Evolutionary conservation across 2,888 invertebrate genomes (phyloP), one percentile per base, ranked within the genome.

Genomic region (Elaeidobius kamerunicus): DNA sequence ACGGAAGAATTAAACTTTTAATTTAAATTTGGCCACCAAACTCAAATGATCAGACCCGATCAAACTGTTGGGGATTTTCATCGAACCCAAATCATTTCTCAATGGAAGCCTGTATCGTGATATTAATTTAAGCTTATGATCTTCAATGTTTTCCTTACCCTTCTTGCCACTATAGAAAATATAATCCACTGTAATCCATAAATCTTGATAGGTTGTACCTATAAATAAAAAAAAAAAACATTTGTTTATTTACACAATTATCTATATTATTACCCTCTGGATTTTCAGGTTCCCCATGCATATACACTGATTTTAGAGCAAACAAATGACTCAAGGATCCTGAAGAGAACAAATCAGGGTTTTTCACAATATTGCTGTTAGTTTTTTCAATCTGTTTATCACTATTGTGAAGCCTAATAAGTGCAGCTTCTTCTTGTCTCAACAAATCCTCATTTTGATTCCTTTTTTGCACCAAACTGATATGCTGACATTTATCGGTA

Each of bases 121-220:
- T 28, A 84, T 50, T 17, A 88, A 69, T 62, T 78, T 75, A 38
- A 89, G 65, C 69, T 78, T 73, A 7, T 75, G 75, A 60, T 76
- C 76, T 11, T 45, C 43, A 3, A 41, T 19, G 57, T 56, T 56
- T 18, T 59, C 51, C 12, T 59, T 61, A 9, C 63, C 53, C 6
- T 58, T 48, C 34, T 61, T 63, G 6, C 64, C 64, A 59, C 83
- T 84, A 62, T 88, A 92, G 71, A 94, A 92, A 55, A 97, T 92
- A 68, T 94, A 95, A 74, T 97, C 96, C 0, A 96, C 94, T 0
- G 84, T 87, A 45, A 84, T 73, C 87, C 89, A 89, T 38, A 73
- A 68, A 42, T 82, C 75, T 65, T 94, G 94, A 69, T 77, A 81
- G 0, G 93, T 91, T 3, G 92, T 88, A 0, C 84, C 48, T 47